These are phyloP conservation scores for Megalops atlanticus DNA, from an alignment of 2,113 vertebrate genomes.

Conservation along the genomic window DNA sequence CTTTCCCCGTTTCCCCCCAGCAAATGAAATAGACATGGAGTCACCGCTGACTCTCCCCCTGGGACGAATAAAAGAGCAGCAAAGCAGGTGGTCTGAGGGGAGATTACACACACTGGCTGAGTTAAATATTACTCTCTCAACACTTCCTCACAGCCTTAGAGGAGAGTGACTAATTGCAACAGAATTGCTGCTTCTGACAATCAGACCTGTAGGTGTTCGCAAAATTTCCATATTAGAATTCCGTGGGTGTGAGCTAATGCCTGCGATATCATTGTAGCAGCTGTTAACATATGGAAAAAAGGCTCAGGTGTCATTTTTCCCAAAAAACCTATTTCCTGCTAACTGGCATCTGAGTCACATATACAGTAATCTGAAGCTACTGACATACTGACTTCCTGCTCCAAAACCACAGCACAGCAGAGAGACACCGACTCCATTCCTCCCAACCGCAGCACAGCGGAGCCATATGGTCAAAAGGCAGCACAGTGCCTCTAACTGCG, in stretches of 20 bases:
- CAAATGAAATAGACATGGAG: background rate
- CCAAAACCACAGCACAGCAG: background rate
- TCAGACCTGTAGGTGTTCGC: background rate
- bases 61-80: background rate
- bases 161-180: background rate
- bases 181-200: background rate
- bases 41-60: background rate
- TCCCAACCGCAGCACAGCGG: background rate
- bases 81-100: background rate
- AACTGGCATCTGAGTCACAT: background rate
- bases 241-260: background rate
- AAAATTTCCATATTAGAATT: background rate
- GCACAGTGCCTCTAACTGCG: background rate
- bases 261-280: background rate
- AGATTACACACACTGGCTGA: background rate
- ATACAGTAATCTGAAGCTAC: background rate
- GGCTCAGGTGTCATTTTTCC: background rate
- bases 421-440: background rate
- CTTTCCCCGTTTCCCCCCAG: background rate
- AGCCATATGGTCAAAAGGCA: background rate
- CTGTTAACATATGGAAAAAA: background rate
- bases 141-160: background rate
- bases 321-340: too few species aligned
- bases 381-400: background rate
- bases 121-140: background rate